Conservation (phyloP, 2,888 invertebrate species). For the Tachina fera region DNA sequence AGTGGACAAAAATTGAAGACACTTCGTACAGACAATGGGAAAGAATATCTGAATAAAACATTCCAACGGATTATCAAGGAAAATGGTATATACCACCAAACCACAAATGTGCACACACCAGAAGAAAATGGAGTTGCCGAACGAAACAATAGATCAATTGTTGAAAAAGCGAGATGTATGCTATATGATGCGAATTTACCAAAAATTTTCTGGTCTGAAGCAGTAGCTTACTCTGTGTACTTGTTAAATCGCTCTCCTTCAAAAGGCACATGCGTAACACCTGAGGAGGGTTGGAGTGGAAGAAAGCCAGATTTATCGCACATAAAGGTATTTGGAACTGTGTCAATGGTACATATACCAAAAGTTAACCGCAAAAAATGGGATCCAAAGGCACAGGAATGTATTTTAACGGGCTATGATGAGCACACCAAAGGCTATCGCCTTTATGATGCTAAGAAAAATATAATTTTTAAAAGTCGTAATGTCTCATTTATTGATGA, state of each 20-base stretch:
- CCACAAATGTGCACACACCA: conserved; percentile 35
- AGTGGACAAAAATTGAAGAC: conserved; percentile 46
- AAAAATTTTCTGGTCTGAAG: conserved; percentile 71
- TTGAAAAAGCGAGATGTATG: conserved; percentile 72
- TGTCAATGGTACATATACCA: conserved; percentile 40
- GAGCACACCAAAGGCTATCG: conserved; percentile 63
- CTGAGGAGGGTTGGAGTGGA: conserved; percentile 59
- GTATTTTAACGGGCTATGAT: conserved; percentile 59
- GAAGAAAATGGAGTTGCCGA: conserved; percentile 62
- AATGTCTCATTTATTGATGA: too few species aligned
- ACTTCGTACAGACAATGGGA: conserved; percentile 39
- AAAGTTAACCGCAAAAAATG: conserved; percentile 55
- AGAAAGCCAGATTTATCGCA: conserved; percentile 58
- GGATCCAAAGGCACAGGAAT: conserved; percentile 60
- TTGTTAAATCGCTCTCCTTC: conserved; percentile 61
- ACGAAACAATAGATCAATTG: conserved; percentile 68
- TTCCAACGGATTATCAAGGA: conserved; percentile 16
- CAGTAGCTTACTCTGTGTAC: conserved; percentile 72
- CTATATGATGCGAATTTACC: conserved; percentile 63
- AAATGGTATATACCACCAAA: conserved; percentile 23
- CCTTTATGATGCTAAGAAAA: conserved; percentile 28
- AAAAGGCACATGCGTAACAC: conserved; percentile 51
- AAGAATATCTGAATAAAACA: conserved; percentile 21
- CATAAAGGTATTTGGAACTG: conserved; percentile 59
- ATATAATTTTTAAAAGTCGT: neutral